Base-by-base conservation (phyloP, 2,113 vertebrate genomes). In the Pantherophis guttatus region DNA sequence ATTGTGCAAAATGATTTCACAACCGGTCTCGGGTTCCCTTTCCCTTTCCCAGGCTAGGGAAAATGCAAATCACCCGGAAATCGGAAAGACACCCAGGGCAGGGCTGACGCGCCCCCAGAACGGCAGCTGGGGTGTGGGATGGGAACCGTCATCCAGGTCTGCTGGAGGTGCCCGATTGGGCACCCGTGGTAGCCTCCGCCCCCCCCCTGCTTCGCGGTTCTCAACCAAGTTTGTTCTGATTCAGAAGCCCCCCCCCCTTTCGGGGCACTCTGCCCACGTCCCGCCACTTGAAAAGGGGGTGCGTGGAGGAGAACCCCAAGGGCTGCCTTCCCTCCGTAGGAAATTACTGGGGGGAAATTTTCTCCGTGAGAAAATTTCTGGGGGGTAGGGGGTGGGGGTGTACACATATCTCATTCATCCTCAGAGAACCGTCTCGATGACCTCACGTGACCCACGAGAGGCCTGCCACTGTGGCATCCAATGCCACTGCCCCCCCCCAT, bases 161-260 rank as follows among this genome's bases (percentile, higher is more conserved):
- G 8, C 8, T 11, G 15, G 65, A 75, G 1, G 21, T 24, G 17
- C 62, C 53, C 9, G 8, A 2, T 23, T 1, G 33, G 9, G 26
- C 1, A 26, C 15, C n/a, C n/a, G 0, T 9, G 21, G 1, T 2
- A 6, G 48, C 48, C 39, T 44, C 39, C 39, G 39, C 39, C 48
- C 5, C 11, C 4, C 0, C 5, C 21, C 4, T 1, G 11, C 58
- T 23, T 6, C 7, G 1, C 29, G 21, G 50, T 23, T 3, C 0
- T n/a, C 1, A 5, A 12, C 2, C 10, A 12, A 1, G 0, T 15
- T 33, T 55, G 19, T 15, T 6, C 39, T 17, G 3, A 8, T 8
- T 11, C 3, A 2, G n/a, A 17, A 23, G 1, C 39, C 48, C 21
- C 54, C 54, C 26, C 4, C 29, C 39, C 39, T 44, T 44, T 44